phyloP scores from a whole-genome alignment of 1,140 invertebrate genomes.

The Trichoplusia ni region DNA sequence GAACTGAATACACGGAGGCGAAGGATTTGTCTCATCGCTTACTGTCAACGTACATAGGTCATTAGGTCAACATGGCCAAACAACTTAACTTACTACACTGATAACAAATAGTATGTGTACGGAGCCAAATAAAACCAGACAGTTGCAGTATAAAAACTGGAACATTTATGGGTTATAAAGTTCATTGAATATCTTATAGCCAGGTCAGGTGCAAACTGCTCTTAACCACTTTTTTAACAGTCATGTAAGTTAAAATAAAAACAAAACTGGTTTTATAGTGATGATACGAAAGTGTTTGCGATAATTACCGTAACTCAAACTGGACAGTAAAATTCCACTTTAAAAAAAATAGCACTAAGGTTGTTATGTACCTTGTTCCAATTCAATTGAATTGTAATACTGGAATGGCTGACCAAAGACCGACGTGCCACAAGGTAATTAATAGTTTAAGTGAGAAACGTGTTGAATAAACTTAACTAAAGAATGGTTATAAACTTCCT shows the following conservation, averaged over 20 bases:
- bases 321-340: not conserved
- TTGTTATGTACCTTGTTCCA: no score
- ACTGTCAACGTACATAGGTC: conserved; percentile 76
- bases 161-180: conserved; percentile 14
- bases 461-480: conserved; percentile 7
- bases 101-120: conserved; percentile 6
- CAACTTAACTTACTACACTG: conserved; percentile 5
- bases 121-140: conserved; percentile 13
- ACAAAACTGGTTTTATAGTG: not conserved
- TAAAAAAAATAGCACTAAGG: not conserved
- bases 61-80: conserved; percentile 58
- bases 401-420: not conserved
- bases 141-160: conserved; percentile 1
- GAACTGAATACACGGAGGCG: conserved; percentile 70
- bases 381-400: not conserved
- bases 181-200: conserved; percentile 11
- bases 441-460: not conserved
- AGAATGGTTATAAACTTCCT: conserved; percentile 20
- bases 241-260: not conserved
- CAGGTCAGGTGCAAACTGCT: conserved; percentile 14
- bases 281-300: not conserved
- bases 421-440: not conserved
- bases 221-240: not conserved
- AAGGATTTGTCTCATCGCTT: conserved; percentile 75
- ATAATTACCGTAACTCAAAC: not conserved